A percentile compares a stretch with the other conserved stretches of the same genome.
These are phyloP conservation scores for Odontophorus gujanensis DNA, from an alignment of 2,113 vertebrate genomes.

Conservation along the genomic window DNA sequence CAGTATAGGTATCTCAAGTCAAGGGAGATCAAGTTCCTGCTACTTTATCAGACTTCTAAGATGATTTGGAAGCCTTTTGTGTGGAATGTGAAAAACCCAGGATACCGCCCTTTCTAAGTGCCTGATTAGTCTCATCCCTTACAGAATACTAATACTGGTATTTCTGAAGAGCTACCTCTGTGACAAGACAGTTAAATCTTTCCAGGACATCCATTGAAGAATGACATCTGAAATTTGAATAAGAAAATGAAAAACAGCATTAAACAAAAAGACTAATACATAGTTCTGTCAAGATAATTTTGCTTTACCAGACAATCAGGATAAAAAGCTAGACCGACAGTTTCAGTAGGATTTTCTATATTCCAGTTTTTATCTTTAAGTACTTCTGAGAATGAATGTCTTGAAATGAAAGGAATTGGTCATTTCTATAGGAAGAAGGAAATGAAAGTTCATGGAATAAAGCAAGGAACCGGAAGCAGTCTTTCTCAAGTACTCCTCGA, in stretches of 20 bases:
- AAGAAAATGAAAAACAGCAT: neutral
- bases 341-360: neutral
- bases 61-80: neutral
- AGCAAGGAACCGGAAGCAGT: neutral
- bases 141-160: neutral
- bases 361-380: neutral
- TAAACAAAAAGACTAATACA: neutral
- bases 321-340: neutral
- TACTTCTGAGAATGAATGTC: neutral
- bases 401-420: neutral
- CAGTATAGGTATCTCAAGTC: neutral
- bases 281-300: neutral
- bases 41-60: neutral
- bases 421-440: neutral
- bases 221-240: neutral
- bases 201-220: neutral
- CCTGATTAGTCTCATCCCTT: neutral
- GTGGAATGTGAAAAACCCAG: neutral
- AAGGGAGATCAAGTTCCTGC: neutral
- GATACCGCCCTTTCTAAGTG: neutral
- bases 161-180: neutral
- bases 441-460: neutral
- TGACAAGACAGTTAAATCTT: neutral
- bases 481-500: no score
- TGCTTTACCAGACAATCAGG: neutral